Evolutionary conservation across 1,140 invertebrate genomes (phyloP).

Genomic region (Stratiolaelaps scimitus): DNA sequence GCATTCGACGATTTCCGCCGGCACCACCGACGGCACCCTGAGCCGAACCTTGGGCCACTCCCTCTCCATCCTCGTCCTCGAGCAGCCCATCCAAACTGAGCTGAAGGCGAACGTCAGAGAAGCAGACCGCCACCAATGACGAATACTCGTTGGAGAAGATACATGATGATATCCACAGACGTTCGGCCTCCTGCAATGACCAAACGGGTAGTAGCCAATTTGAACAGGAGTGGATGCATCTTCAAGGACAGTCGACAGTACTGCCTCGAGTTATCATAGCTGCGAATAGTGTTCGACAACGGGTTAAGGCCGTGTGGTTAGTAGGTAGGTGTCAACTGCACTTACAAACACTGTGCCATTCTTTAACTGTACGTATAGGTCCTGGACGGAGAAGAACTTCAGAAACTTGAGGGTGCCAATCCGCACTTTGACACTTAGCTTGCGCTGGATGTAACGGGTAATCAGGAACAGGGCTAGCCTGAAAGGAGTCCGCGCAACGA

Average conservation of each 20-base stretch:
- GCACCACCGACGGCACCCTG: too few species aligned
- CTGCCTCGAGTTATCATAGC: too few species aligned
- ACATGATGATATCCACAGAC: slow-evolving; percentile 31
- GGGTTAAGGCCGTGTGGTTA: too few species aligned
- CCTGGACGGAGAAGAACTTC: slow-evolving; percentile 26
- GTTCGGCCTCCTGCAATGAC: slow-evolving; percentile 31
- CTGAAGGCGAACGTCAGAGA: slow-evolving; percentile 35
- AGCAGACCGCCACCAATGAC: slow-evolving; percentile 31
- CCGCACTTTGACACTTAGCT: slow-evolving; percentile 21
- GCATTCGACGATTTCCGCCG: not conserved
- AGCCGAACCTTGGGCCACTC: too few species aligned
- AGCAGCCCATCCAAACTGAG: slow-evolving; percentile 33
- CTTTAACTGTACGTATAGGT: slow-evolving; percentile 15
- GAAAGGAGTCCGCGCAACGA: not conserved
- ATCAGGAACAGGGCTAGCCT: slow-evolving; percentile 15
- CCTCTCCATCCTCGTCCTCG: not conserved
- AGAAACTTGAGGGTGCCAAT: slow-evolving; percentile 10
- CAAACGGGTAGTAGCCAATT: too few species aligned
- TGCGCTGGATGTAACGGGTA: slow-evolving; percentile 13
- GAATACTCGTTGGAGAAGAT: slow-evolving; percentile 32
- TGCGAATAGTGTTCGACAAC: too few species aligned
- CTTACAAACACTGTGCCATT: slow-evolving; percentile 22
- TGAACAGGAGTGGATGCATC: too few species aligned
- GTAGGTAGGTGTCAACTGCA: too few species aligned
- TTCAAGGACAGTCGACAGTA: too few species aligned